Base-by-base conservation (phyloP, 64 coral and sea anemone species). In the Astreopora myriophthalma region DNA sequence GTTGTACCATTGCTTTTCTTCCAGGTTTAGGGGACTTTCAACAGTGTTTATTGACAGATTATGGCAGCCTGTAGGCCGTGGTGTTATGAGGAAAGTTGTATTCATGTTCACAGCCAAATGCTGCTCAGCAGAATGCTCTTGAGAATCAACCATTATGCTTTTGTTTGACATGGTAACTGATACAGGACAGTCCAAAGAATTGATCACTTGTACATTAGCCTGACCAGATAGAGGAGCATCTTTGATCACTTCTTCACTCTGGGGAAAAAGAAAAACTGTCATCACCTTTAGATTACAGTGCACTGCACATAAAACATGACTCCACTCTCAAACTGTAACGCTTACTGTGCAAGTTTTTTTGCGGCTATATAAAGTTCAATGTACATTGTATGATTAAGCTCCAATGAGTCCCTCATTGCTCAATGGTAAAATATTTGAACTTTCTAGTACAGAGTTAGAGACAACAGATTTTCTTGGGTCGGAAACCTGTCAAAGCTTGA, bases 161-260 rank as follows among this genome's bases (percentile, higher is more conserved):
- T 82, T 71, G 62, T 88, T 95, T 17, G 61, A 61, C 44, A 92
- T 67, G 16, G 40, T 66, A 11, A 89, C 73, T 23, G 24, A 13
- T 24, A 88, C 27, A 61, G 83, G 35, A 60, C 94, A 95, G 13
- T 86, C 67, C 36, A 87, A 10, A 23, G 89, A 51, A 57, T 95
- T 95, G 6, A 95, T 71, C 28, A 95, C 40, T 33, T 95, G 89
- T n/a, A 95, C 38, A 32, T 87, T 87, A 25, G 89, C 67, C 27
- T 83, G 40, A 38, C 89, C 84, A 40, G 35, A 17, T 17, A 84
- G 48, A 1, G 94, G 94, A 10, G 78, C 48, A 46, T 48, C 66
- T 48, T 87, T 92, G 75, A 83, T 44, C 20, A 92, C 27, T 65
- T 95, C 84, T 63, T 84, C 74, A 92, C 36, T 85, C 94, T 95